Percentiles rank a stretch among this genome's conserved stretches.
Conservation (phyloP, 2,888 invertebrate species). For the Leptinotarsa rubiginosa region DNA sequence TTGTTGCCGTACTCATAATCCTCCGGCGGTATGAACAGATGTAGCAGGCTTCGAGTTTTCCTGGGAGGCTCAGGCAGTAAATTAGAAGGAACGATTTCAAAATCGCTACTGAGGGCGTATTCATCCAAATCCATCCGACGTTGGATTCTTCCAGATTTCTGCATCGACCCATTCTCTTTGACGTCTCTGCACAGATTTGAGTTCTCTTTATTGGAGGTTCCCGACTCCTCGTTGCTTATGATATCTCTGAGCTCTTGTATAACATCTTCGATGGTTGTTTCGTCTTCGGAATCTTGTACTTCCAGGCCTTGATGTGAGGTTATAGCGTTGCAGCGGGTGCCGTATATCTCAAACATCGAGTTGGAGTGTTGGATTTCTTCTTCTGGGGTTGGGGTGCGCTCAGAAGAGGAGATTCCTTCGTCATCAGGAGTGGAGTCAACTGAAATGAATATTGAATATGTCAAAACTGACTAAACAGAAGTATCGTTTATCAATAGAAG, state of each 20-base stretch:
- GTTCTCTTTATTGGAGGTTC: conserved; percentile 69
- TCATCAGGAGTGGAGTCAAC: conserved; percentile 84
- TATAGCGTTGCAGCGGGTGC: conserved; percentile 70
- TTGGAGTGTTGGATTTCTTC: conserved; percentile 73
- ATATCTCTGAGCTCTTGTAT: conserved; percentile 88
- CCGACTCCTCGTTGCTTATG: conserved; percentile 85
- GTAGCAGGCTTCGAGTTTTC: conserved; percentile 78
- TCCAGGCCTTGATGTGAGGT: conserved; percentile 61
- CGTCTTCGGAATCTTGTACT: conserved; percentile 69
- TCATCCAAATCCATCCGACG: conserved; percentile 65
- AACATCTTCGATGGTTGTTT: conserved; percentile 88
- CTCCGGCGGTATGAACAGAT: conserved; percentile 74
- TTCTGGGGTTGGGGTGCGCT: conserved; percentile 81
- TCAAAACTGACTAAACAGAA: neutral
- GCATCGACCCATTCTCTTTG: conserved; percentile 57
- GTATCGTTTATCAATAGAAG: neutral
- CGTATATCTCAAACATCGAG: conserved; percentile 73
- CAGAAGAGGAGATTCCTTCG: conserved; percentile 89
- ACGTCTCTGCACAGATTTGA: conserved; percentile 54
- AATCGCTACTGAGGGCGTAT: conserved; percentile 69
- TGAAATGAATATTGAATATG: conserved; percentile 57
- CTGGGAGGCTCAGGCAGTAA: conserved; percentile 85
- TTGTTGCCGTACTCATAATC: conserved; percentile 68
- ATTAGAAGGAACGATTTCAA: conserved; percentile 81
- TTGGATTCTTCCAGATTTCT: conserved; percentile 58